These are phyloP conservation scores for Eleginops maclovinus DNA, from an alignment of 2,113 vertebrate species.

Conservation along the genomic window DNA sequence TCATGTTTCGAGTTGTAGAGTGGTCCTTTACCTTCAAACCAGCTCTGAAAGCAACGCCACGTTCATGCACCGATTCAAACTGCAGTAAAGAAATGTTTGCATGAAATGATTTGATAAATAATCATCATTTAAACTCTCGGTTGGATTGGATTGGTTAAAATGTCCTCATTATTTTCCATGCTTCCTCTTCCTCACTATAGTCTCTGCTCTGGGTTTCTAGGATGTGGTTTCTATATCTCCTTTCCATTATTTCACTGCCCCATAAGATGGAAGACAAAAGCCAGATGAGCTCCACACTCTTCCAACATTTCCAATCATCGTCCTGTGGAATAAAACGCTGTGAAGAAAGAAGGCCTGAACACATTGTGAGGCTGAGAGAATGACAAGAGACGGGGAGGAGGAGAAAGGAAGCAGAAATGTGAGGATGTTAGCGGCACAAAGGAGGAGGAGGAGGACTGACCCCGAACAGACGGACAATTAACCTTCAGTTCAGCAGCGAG, in stretches of 20 bases:
- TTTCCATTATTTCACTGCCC: constrained; percentile 1
- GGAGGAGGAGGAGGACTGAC: constrained; percentile 35
- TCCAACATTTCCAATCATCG: constrained; percentile 43
- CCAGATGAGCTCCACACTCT: constrained; percentile 50
- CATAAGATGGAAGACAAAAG: constrained; percentile 40
- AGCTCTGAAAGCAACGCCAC: too few relatives aligned
- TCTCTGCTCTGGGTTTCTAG: not conserved
- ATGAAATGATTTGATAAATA: too few relatives aligned
- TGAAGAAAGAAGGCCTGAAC: constrained; percentile 25
- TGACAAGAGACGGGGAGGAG: constrained; percentile 5
- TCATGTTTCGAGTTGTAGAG: too few relatives aligned
- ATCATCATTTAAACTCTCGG: too few relatives aligned
- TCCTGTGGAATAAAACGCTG: constrained; percentile 4
- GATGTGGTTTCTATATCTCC: not conserved
- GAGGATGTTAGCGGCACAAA: constrained; percentile 17
- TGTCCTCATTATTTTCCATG: too few relatives aligned
- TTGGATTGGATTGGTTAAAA: too few relatives aligned
- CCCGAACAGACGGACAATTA: constrained; percentile 48
- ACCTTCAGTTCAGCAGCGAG: constrained; percentile 37
- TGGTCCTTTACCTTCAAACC: too few relatives aligned
- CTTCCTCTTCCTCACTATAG: too few relatives aligned
- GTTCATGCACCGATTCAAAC: too few relatives aligned
- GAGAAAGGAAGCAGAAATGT: not conserved
- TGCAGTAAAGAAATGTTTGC: too few relatives aligned
- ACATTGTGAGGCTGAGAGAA: constrained; percentile 32